A percentile compares a stretch with the other conserved stretches of the same genome.
Evolutionary conservation across 1,140 invertebrate species (phyloP).

Genomic region (Ceratina australensis): DNA sequence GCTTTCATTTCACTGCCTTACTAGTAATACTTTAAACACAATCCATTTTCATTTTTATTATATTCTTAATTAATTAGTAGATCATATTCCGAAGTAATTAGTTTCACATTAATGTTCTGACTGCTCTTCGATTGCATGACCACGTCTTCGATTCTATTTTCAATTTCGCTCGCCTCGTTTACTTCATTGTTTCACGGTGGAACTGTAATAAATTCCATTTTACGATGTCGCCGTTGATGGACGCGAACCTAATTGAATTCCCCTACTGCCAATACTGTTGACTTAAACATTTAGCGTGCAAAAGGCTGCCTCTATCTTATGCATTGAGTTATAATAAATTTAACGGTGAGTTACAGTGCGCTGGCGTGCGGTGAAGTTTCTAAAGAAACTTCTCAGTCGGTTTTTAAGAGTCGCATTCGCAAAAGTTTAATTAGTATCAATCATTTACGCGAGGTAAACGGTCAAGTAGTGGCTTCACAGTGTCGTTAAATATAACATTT

Average conservation of each 20-base stretch:
- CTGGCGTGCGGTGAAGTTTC: background rate
- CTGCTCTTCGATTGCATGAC: too few species aligned
- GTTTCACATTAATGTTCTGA: background rate
- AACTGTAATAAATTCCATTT: background rate
- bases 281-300: slow-evolving; percentile 1
- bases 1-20: too few species aligned
- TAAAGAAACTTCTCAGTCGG: slow-evolving; percentile 5
- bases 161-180: background rate
- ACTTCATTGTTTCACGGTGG: background rate
- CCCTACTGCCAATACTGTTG: background rate
- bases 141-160: too few species aligned
- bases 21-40: too few species aligned
- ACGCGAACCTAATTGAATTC: background rate
- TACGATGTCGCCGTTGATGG: background rate
- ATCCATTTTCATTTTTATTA: too few species aligned
- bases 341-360: background rate
- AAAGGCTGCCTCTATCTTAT: background rate
- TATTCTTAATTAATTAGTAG: too few species aligned
- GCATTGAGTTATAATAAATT: background rate
- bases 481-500: too few species aligned
- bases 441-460: background rate
- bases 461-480: background rate
- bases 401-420: background rate
- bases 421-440: slow-evolving; percentile 7
- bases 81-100: too few species aligned